A percentile compares a stretch with the other conserved stretches of the same genome.
phyloP scores from a whole-genome alignment of 92 coral and sea anemone genomes.

The Paragorgia papillata region DNA sequence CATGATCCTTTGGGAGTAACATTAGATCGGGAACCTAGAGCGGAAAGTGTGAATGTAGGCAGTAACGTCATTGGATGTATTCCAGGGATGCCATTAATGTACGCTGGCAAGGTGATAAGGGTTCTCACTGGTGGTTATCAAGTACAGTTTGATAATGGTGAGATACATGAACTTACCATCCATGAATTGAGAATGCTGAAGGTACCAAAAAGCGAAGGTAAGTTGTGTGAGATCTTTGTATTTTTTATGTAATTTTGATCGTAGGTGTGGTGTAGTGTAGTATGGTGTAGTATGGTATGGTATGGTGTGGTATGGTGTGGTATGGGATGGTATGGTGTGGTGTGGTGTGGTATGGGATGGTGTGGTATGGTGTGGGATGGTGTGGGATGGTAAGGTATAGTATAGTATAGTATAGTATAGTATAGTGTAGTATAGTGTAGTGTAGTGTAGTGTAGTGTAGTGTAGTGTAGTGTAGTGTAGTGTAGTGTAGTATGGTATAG shows the following conservation, averaged over 20 bases:
- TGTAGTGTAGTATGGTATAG: not conserved
- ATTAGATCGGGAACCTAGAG: constrained; percentile 3
- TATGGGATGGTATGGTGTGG: too few relatives aligned
- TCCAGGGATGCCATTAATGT: constrained; percentile 29
- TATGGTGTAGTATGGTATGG: too few relatives aligned
- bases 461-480: too few relatives aligned
- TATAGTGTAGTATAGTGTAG: too few relatives aligned
- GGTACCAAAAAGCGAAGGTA: constrained; percentile 76
- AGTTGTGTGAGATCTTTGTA: not conserved
- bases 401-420: too few relatives aligned
- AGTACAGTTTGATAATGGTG: constrained; percentile 72
- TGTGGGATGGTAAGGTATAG: too few relatives aligned
- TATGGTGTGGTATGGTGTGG: too few relatives aligned
- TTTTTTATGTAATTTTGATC: not conserved
- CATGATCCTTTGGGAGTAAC: constrained; percentile 23
- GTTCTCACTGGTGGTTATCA: constrained; percentile 42
- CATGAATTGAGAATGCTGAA: constrained; percentile 67
- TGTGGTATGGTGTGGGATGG: too few relatives aligned
- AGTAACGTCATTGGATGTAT: constrained; percentile 28
- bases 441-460: too few relatives aligned
- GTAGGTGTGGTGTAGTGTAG: too few relatives aligned
- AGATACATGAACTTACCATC: constrained; percentile 56
- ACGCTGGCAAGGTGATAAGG: constrained; percentile 27
- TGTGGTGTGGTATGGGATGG: too few relatives aligned
- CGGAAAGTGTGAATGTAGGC: constrained; percentile 19